Base-by-base conservation (phyloP, 35 echinoderm and acorn worm genomes). In the Stichopus chloronotus region DNA sequence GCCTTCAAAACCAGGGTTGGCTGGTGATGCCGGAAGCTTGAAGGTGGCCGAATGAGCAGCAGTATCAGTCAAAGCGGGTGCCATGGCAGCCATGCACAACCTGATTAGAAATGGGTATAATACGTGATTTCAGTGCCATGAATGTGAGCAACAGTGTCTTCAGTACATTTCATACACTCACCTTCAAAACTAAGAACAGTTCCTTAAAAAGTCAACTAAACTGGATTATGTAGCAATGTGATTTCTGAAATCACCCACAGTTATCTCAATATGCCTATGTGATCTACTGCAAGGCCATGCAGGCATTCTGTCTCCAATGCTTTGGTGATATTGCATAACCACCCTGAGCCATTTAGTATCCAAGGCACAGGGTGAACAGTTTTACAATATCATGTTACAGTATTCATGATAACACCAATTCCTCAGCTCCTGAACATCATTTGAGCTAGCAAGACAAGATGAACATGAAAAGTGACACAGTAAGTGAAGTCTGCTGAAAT, bases 81-180 rank as follows among this genome's bases (percentile, higher is more conserved):
- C 97, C 97, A 99, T 99, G 53, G 94, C 97, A 96, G 95, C 97
- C 95, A 96, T 99, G 91, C 95, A 99, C 93, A 85, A 90, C 94
- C 94, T 94, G 90, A 79, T 91, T 79, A 79, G 79, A 79, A 91
- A 89, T 89, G 56, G 82, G 82, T 56, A 53, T 21, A 89, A 91
- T 53, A 57, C 23, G 53, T 11, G 58, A 77, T 57, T 54, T 91
- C 71, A 91, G 76, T 91, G 90, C 90, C 90, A 91, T 89, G 8
- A 89, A 89, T 43, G 16, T 59, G 16, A 59, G 60, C 9, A 88
- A 88, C 16, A 58, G 4, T 60, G 55, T 59, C 43, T 20, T 86
- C 9, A 55, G 14, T 88, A n/a, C 59, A 59, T 88, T 74, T 74
- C 17, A 74, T 21, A 74, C 69, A 74, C 19, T 7, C 30, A n/a